Evolutionary conservation across 2,888 invertebrate species (phyloP), one percentile per base, ranked within the genome.

Genomic region (Mythimna ferrago): DNA sequence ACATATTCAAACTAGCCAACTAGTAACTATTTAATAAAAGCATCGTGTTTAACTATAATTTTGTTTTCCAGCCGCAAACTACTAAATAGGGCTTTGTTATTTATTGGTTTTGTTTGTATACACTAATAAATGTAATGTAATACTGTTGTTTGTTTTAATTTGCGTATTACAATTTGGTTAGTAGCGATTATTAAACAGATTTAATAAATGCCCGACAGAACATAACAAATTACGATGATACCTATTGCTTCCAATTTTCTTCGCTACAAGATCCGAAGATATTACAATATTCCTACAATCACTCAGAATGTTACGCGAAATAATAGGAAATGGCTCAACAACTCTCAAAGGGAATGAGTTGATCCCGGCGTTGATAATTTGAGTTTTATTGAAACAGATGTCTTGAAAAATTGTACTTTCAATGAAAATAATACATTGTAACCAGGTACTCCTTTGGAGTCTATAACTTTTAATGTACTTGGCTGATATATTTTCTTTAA

Each of bases 251-350:
- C 32, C 62, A 64, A 60, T 80, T 21, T 73, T 66, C 62, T 64
- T 58, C 57, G 58, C n/a, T 21, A 26, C 19, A 62, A 73, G 60
- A 68, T 76, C 61, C 62, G 58, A 72, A 69, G 66, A 68, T 56
- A 78, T 83, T 75, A 70, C 53, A 78, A 81, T 71, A 74, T 75
- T 66, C 35, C 54, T 73, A 64, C 73, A 76, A 89, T 87, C 88
- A 85, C 82, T 87, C 88, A 82, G 85, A 89, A 90, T 89, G 89
- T 91, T 84, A 73, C 85, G 73, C 71, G 80, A 86, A 89, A 90
- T 90, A 91, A 91, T 88, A 89, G 90, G 90, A 91, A 91, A 89
- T 82, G 88, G 88, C 91, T 91, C 89, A 90, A 92, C 90, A 92
- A 88, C 88, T 88, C 88, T 89, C 85, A 87, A 89, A 92, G 91